phyloP scores from a whole-genome alignment of 2,888 invertebrate species.

The Eilema depressum region DNA sequence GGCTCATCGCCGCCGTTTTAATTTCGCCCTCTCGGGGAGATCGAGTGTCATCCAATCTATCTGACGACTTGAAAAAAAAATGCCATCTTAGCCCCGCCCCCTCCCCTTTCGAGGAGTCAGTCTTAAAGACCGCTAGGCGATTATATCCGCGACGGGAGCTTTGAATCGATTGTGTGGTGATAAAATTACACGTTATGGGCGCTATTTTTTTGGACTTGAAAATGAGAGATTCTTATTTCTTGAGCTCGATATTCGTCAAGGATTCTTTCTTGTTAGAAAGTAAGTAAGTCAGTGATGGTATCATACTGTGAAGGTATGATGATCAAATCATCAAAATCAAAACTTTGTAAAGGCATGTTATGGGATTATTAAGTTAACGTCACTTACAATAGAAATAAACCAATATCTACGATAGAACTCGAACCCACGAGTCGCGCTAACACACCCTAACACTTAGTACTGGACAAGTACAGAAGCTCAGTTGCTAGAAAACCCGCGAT shows the following conservation, averaged over 20 bases:
- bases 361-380: too few species aligned
- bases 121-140: constrained; percentile 69
- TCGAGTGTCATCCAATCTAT: constrained; percentile 87
- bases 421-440: too few species aligned
- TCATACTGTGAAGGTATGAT: neutral
- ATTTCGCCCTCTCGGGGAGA: constrained; percentile 85
- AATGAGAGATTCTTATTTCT: neutral
- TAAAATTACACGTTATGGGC: constrained; percentile 42
- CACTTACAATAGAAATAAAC: too few species aligned
- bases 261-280: too few species aligned
- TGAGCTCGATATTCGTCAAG: neutral
- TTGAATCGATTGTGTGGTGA: constrained; percentile 62
- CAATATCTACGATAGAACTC: too few species aligned
- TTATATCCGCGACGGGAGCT: constrained; percentile 76
- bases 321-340: neutral
- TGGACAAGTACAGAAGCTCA: too few species aligned
- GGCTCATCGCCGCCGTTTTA: constrained; percentile 86
- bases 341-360: too few species aligned
- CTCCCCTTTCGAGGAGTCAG: constrained; percentile 49
- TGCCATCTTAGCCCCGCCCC: constrained; percentile 57
- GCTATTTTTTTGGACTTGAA: neutral
- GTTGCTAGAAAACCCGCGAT: too few species aligned
- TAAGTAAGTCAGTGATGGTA: too few species aligned
- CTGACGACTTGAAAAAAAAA: constrained; percentile 80
- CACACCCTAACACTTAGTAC: too few species aligned